phyloP scores from a whole-genome alignment of 2,888 invertebrate species.

The Temnothorax ravouxi region DNA sequence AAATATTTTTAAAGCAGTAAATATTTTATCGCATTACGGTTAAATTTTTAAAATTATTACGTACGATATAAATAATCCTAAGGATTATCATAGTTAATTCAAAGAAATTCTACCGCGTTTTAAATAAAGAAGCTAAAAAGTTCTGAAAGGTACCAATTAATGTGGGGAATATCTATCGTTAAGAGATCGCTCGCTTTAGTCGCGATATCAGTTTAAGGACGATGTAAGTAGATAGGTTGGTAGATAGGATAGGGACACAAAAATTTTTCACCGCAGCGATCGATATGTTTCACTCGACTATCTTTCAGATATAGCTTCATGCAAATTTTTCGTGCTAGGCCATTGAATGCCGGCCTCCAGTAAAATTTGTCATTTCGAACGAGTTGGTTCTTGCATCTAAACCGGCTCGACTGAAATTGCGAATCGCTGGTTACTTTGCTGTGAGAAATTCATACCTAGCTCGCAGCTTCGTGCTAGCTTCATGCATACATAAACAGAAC shows the following conservation, averaged over 20 bases:
- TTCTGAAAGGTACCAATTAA: slow-evolving; percentile 53
- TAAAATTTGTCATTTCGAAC: slow-evolving; percentile 77
- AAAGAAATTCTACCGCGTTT: slow-evolving; percentile 33
- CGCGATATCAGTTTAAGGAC: not conserved
- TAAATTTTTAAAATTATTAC: too few relatives aligned
- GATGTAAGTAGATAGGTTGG: slow-evolving; percentile 2
- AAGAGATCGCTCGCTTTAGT: slow-evolving; percentile 44
- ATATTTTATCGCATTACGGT: too few relatives aligned
- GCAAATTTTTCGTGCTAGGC: slow-evolving; percentile 70
- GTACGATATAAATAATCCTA: not conserved
- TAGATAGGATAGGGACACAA: slow-evolving; percentile 49
- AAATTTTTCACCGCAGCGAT: slow-evolving; percentile 53
- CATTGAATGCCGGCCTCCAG: slow-evolving; percentile 59
- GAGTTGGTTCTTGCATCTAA: slow-evolving; percentile 69
- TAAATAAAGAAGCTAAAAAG: slow-evolving; percentile 36
- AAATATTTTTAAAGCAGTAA: too few relatives aligned
- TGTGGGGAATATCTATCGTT: slow-evolving; percentile 51
- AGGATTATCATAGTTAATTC: not conserved
- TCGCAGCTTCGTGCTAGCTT: slow-evolving; percentile 30
- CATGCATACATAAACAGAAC: slow-evolving; percentile 55
- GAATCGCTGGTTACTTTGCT: slow-evolving; percentile 55
- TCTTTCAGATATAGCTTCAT: slow-evolving; percentile 73
- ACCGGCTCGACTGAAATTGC: slow-evolving; percentile 74
- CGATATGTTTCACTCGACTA: slow-evolving; percentile 61
- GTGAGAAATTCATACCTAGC: slow-evolving; percentile 52